These are phyloP conservation scores for Cosmopolites sordidus DNA, from an alignment of 2,888 invertebrate genomes.

Conservation along the genomic window DNA sequence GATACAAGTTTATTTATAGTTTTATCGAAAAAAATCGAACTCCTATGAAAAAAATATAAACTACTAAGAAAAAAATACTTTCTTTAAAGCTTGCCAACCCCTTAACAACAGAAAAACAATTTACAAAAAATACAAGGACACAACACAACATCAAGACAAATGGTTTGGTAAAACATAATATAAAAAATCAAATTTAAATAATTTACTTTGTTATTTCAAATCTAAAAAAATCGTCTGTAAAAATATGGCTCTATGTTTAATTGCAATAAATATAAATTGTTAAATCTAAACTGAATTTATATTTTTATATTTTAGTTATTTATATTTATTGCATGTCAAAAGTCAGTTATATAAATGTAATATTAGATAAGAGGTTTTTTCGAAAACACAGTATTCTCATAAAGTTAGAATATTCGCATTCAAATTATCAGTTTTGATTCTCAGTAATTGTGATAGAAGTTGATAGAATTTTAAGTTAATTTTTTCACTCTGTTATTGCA, in stretches of 20 bases:
- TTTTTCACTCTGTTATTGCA: too few relatives aligned
- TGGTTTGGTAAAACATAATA: slow-evolving; percentile 11
- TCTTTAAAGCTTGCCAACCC: slow-evolving; percentile 49
- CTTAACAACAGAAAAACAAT: slow-evolving; percentile 42
- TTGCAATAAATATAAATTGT: slow-evolving; percentile 1
- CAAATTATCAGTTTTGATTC: neutral
- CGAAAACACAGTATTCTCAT: too few relatives aligned
- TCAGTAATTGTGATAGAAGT: too few relatives aligned
- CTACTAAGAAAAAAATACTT: neutral
- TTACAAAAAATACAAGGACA: slow-evolving; percentile 50
- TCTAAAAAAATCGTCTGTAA: neutral
- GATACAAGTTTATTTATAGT: neutral
- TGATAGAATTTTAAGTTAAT: too few relatives aligned
- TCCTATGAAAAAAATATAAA: neutral
- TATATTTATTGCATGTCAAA: too few relatives aligned
- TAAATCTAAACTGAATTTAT: neutral
- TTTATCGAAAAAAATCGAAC: neutral
- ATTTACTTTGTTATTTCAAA: too few relatives aligned
- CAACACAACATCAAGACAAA: slow-evolving; percentile 46
- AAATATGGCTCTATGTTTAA: neutral
- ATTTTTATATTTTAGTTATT: neutral
- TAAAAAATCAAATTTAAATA: too few relatives aligned
- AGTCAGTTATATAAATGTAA: too few relatives aligned
- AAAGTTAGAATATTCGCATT: too few relatives aligned
- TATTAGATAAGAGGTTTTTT: too few relatives aligned